A percentile compares a stretch with the other conserved stretches of the same genome.
Conservation (phyloP, 2,797 vertebrate species). For the Huso huso region DNA sequence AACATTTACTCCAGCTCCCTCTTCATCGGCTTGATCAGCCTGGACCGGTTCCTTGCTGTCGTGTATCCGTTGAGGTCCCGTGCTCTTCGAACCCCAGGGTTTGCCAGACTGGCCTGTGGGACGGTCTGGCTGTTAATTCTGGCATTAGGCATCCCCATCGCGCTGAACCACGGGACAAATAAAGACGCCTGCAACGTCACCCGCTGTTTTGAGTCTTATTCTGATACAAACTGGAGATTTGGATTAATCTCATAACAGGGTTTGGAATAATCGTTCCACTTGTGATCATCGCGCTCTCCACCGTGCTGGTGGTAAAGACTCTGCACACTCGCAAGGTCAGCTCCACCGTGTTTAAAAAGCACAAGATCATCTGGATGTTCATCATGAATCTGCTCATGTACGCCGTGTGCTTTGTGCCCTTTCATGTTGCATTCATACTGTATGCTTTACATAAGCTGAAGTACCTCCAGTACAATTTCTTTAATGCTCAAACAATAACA, state of each 20-base stretch:
- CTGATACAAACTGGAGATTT: not conserved
- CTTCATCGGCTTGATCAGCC: constrained; percentile 54
- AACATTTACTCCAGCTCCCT: constrained; percentile 48
- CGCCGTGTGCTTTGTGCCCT: not conserved
- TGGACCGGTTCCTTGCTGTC: constrained; percentile 51
- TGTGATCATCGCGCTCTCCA: constrained; percentile 25
- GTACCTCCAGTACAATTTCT: not conserved
- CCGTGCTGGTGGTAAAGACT: constrained; percentile 19
- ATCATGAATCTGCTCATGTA: constrained; percentile 9
- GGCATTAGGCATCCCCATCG: constrained; percentile 20
- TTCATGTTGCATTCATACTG: constrained; percentile 26
- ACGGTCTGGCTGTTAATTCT: constrained; percentile 31
- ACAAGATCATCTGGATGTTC: constrained; percentile 29
- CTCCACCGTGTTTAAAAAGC: constrained; percentile 8
- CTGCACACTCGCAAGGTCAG: constrained; percentile 10
- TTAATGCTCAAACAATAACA: constrained; percentile 15
- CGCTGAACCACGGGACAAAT: constrained; percentile 18
- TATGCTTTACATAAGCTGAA: constrained; percentile 9
- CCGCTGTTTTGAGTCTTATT: constrained; percentile 28
- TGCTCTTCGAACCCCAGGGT: constrained; percentile 26
- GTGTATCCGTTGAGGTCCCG: constrained; percentile 49
- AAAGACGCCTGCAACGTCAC: not conserved
- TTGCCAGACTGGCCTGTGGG: constrained; percentile 26
- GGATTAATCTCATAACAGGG: constrained; percentile 18
- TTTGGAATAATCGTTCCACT: constrained; percentile 25